Percentiles rank a stretch among this genome's conserved stretches.
phyloP scores from a whole-genome alignment of 2,113 vertebrate genomes.

The Carassius carassius region DNA sequence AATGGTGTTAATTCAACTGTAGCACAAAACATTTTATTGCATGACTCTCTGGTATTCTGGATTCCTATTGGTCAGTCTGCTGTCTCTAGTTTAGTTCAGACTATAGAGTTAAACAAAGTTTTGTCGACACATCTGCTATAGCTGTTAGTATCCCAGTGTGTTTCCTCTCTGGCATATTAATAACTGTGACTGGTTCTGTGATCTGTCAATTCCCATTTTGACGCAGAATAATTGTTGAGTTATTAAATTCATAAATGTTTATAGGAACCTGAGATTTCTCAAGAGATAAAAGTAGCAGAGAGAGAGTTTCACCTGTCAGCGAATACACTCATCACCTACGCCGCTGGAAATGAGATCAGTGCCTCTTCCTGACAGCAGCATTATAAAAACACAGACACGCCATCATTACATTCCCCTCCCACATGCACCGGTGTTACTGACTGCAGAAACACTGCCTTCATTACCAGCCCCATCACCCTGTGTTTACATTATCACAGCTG shows the following conservation, averaged over 20 bases:
- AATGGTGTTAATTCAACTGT: not conserved
- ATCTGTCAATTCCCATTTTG: constrained; percentile 69
- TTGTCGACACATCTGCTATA: not conserved
- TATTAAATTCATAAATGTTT: constrained; percentile 68
- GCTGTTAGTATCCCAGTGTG: not conserved
- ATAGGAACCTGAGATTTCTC: constrained; percentile 53
- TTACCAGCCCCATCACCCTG: constrained; percentile 54
- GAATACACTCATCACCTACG: constrained; percentile 68
- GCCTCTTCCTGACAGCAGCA: constrained; percentile 76
- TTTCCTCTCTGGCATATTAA: not conserved
- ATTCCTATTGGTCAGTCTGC: constrained; percentile 3
- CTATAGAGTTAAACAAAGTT: not conserved
- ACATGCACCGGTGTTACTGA: constrained; percentile 40
- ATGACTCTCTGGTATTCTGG: not conserved
- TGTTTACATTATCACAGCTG: constrained; percentile 2
- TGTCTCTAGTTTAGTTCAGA: not conserved
- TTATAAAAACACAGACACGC: constrained; percentile 74
- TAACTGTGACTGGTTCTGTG: not conserved
- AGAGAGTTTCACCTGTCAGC: constrained; percentile 64
- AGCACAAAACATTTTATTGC: not conserved
- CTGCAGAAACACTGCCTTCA: constrained; percentile 3
- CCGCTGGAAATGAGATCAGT: constrained; percentile 76
- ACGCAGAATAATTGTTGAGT: constrained; percentile 67
- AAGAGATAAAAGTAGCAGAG: constrained; percentile 38
- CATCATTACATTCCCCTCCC: constrained; percentile 72